Evolutionary conservation across 2,113 vertebrate genomes (phyloP).

Genomic region (Chrysemys picta): DNA sequence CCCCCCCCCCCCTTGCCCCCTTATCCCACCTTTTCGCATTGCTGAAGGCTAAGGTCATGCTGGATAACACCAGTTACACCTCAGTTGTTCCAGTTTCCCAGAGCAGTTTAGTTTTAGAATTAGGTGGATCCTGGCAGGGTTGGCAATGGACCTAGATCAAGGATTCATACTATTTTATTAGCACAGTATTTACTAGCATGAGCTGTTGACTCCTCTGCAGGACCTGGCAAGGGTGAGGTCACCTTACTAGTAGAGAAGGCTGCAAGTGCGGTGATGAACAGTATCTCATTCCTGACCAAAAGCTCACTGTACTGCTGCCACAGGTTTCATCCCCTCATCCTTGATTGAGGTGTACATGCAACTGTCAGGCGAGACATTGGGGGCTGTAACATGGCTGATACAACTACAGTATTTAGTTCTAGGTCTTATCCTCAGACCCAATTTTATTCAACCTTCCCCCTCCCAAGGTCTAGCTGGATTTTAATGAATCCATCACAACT

Average conservation of each 20-base stretch:
- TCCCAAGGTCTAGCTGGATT: background rate
- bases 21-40: background rate
- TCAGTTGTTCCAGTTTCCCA: background rate
- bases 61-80: background rate
- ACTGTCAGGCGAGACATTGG: background rate
- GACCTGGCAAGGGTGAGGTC: background rate
- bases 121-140: background rate
- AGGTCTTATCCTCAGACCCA: background rate
- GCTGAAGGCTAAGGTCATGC: background rate
- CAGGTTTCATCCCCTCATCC: background rate
- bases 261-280: rapidly evolving
- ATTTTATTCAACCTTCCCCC: rapidly evolving
- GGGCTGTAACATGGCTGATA: background rate
- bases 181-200: too few species aligned
- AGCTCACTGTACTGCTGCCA: background rate
- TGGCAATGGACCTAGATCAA: too few species aligned
- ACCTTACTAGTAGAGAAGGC: background rate
- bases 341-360: background rate
- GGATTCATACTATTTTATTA: too few species aligned
- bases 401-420: background rate
- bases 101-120: background rate
- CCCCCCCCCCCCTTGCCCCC: background rate
- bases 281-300: background rate
- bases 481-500: background rate
- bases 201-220: background rate